Percentiles rank a stretch among this genome's conserved stretches.
phyloP scores from a whole-genome alignment of 2,888 invertebrate species.

The Phymatocera aterrima region DNA sequence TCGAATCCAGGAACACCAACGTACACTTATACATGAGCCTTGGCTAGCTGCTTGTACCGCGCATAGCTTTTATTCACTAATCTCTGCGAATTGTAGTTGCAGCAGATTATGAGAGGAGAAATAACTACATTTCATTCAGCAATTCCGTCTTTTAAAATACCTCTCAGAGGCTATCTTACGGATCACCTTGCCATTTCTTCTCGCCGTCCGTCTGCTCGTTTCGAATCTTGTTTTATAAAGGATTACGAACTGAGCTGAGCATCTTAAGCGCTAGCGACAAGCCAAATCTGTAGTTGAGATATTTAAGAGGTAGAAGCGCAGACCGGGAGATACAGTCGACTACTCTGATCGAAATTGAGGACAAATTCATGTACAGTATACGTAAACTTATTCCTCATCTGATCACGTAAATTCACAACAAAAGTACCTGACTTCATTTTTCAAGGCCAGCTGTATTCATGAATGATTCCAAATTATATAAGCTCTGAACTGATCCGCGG shows the following conservation, averaged over 20 bases:
- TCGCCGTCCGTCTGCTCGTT: constrained; percentile 2
- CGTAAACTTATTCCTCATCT: background rate
- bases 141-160: background rate
- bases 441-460: background rate
- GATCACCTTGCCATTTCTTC: background rate
- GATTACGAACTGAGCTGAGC: constrained; percentile 42
- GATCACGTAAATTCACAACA: too few species aligned
- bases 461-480: background rate
- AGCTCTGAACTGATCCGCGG: background rate
- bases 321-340: background rate
- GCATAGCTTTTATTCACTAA: background rate
- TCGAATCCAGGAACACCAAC: background rate
- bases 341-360: background rate
- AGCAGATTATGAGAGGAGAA: background rate
- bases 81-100: background rate
- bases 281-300: constrained; percentile 40
- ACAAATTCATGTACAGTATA: background rate
- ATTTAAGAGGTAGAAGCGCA: constrained; percentile 25
- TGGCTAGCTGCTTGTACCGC: background rate
- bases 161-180: background rate
- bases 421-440: background rate
- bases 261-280: constrained; percentile 37
- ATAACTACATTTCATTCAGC: background rate
- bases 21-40: background rate
- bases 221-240: constrained; percentile 37